Percentiles rank a stretch among this genome's conserved stretches.
Conservation (phyloP, 2,888 invertebrate genomes). For the Incurvaria masculella region DNA sequence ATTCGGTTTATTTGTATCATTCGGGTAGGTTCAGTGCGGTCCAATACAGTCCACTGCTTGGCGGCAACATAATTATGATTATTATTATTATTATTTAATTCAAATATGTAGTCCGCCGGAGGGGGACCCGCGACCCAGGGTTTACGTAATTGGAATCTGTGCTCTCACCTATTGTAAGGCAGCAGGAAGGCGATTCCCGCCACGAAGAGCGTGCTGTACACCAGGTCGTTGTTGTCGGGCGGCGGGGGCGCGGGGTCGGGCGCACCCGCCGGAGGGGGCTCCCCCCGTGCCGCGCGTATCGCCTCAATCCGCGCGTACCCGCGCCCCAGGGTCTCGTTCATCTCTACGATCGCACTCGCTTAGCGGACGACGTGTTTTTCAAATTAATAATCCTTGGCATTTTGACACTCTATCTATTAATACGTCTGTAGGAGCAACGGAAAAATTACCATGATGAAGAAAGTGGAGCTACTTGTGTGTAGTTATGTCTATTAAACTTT, state of each 20-base stretch:
- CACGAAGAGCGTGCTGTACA: slow-evolving; percentile 72
- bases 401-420: too few species aligned
- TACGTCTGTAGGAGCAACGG: too few species aligned
- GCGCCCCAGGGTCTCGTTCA: slow-evolving; percentile 65
- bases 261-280: slow-evolving; percentile 42
- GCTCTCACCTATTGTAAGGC: slow-evolving; percentile 82
- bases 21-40: background rate
- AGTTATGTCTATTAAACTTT: too few species aligned
- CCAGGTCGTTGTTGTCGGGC: slow-evolving; percentile 65
- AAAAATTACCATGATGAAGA: too few species aligned
- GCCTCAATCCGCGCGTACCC: slow-evolving; percentile 64
- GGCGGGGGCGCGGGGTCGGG: slow-evolving; percentile 64
- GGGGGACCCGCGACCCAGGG: background rate
- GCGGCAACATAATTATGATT: background rate
- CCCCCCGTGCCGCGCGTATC: slow-evolving; percentile 52
- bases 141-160: background rate
- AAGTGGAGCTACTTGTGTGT: too few species aligned
- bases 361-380: too few species aligned
- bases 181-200: slow-evolving; percentile 88
- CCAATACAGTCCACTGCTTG: too few species aligned
- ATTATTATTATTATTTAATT: background rate
- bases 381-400: too few species aligned
- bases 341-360: too few species aligned
- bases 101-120: background rate
- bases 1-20: too few species aligned